Percentiles rank a stretch among this genome's conserved stretches.
These are phyloP conservation scores for Tholera decimalis DNA, from an alignment of 2,888 invertebrate species.

Conservation along the genomic window DNA sequence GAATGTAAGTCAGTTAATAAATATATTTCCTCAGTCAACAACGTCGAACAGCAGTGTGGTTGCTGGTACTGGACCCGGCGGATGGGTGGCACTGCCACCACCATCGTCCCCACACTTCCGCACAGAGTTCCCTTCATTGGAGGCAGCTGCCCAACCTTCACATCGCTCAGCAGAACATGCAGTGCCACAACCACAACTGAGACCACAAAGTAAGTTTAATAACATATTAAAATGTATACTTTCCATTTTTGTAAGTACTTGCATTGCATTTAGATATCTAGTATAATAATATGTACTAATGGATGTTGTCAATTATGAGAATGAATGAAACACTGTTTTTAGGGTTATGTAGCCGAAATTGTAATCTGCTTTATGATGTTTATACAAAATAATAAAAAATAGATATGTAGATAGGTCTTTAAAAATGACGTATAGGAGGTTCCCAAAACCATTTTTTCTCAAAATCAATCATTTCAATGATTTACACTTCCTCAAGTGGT, in stretches of 20 bases:
- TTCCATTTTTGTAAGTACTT: not conserved
- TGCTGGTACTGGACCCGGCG: conserved; percentile 89
- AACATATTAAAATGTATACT: conserved; percentile 16
- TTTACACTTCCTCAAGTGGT: too few species aligned
- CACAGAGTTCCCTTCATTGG: conserved; percentile 98
- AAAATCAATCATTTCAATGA: too few species aligned
- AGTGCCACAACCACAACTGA: conserved; percentile 83
- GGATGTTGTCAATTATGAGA: not conserved
- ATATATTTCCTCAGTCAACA: conserved; percentile 82
- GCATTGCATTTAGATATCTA: not conserved
- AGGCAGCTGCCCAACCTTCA: conserved; percentile 93
- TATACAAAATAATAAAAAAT: too few species aligned
- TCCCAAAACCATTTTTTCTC: too few species aligned
- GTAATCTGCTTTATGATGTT: too few species aligned
- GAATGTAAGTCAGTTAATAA: not conserved
- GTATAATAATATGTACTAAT: not conserved
- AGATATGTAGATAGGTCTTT: too few species aligned
- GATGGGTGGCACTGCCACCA: conserved; percentile 91
- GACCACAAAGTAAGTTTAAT: conserved; percentile 87
- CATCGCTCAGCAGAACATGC: conserved; percentile 86
- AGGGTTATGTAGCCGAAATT: too few species aligned
- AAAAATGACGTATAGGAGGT: too few species aligned
- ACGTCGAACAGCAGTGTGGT: conserved; percentile 92
- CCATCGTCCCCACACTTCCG: conserved; percentile 97
- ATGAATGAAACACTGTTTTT: not conserved